Base-by-base conservation (phyloP, 2,888 invertebrate genomes). In the Melanargia galathea region DNA sequence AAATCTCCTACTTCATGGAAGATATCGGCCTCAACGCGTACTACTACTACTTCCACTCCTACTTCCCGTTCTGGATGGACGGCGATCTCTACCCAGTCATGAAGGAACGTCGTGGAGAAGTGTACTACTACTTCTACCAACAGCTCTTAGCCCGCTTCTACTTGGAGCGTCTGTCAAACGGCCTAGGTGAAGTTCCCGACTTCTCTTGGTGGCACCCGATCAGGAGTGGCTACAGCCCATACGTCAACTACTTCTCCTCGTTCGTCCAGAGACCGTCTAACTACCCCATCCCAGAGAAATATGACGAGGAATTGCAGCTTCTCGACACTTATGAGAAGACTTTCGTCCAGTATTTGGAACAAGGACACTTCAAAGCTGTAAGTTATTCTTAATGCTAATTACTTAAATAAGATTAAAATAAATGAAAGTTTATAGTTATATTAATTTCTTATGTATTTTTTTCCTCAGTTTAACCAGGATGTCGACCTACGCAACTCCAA, bases 141-240 rank as follows among this genome's bases (percentile, higher is more conserved):
- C 94, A 95, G 79, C 75, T 95, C 13, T 76, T 94, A 73, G 93
- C 94, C 65, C 94, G 95, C 75, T 95, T 94, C 89, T 93, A 93
- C 75, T 81, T 95, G 75, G 95, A 95, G 76, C 93, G 95, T 81
- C 83, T 94, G 61, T 92, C 94, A 35, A 93, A 94, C 70, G 93
- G 92, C 20, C 75, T 95, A 65, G 93, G 93, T 13, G 92, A 92
- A 49, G 92, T 95, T 67, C 91, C 93, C 6, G 88, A 92, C 45
- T 92, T 94, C 76, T 92, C 94, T n/a, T 93, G 92, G 90, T 95
- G 92, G 82, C 91, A 93, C 60, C 93, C 95, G 1, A 82, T 86
- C 65, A 75, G 81, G 67, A 78, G 82, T 68, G 87, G 88, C 22
- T 87, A 83, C 68, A 66, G 63, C 18, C 82, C 73, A 20, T 68